A percentile compares a stretch with the other conserved stretches of the same genome.
phyloP scores from a whole-genome alignment of 1,140 invertebrate genomes.

The Ceratina calcarata region DNA sequence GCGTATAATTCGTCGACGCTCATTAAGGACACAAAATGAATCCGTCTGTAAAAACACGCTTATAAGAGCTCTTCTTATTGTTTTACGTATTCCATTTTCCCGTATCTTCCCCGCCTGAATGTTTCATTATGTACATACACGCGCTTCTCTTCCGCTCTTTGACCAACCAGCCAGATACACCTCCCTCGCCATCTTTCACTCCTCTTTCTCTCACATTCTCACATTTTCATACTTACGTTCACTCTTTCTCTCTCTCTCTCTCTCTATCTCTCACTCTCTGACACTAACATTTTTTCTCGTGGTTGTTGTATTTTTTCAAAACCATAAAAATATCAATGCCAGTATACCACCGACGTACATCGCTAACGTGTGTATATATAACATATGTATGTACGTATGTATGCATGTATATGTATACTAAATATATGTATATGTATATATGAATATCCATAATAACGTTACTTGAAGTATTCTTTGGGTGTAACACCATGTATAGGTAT shows the following conservation, averaged over 20 bases:
- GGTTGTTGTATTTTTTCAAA: conserved; percentile 54
- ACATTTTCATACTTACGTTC: conserved; percentile 1
- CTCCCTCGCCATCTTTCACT: conserved; percentile 5
- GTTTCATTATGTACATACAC: conserved; percentile 39
- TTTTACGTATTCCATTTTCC: conserved; percentile 10
- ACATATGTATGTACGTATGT: conserved; percentile 54
- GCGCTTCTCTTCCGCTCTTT: conserved; percentile 29
- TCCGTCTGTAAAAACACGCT: not conserved
- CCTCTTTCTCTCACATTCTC: conserved; percentile 1
- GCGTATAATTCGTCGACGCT: conserved; percentile 5
- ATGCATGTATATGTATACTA: conserved; percentile 53
- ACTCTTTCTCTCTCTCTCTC: conserved; percentile 21
- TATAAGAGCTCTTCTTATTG: conserved; percentile 25
- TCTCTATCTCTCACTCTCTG: conserved; percentile 16
- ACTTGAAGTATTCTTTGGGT: conserved; percentile 36
- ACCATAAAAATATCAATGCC: conserved; percentile 64
- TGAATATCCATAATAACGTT: conserved; percentile 53
- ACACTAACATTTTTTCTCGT: conserved; percentile 37
- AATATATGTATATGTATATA: conserved; percentile 52
- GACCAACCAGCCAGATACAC: conserved; percentile 3
- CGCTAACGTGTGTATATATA: conserved; percentile 63
- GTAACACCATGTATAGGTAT: conserved; percentile 54
- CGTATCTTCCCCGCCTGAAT: conserved; percentile 1
- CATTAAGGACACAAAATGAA: conserved; percentile 6
- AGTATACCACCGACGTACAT: conserved; percentile 60